Percentiles rank a stretch among this genome's conserved stretches.
These are phyloP conservation scores for Galaxea fascicularis DNA, from an alignment of 92 coral and sea anemone genomes.

Conservation along the genomic window DNA sequence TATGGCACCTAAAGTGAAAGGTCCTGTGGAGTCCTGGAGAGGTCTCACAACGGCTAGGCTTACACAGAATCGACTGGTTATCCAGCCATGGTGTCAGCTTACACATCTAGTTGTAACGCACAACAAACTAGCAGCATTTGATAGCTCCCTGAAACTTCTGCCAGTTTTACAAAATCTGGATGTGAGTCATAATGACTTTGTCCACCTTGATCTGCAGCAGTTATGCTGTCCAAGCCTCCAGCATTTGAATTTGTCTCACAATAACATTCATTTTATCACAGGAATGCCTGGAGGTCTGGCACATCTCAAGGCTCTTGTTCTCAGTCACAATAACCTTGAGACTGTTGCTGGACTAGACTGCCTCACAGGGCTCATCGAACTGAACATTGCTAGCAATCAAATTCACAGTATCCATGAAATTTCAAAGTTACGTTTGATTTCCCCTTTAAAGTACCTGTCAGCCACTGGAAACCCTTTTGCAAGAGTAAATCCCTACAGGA, in stretches of 20 bases:
- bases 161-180: constrained; percentile 88
- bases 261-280: constrained; percentile 84
- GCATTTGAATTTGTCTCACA: constrained; percentile 83
- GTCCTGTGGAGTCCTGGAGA: constrained; percentile 88
- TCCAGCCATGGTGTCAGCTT: constrained; percentile 92
- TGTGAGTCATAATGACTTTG: constrained; percentile 89
- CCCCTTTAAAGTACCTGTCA: constrained; percentile 78
- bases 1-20: constrained; percentile 71
- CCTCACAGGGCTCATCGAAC: constrained; percentile 86
- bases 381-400: constrained; percentile 76
- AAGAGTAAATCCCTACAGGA: constrained; percentile 69
- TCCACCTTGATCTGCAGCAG: constrained; percentile 89
- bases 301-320: constrained; percentile 84
- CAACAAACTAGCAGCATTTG: constrained; percentile 83
- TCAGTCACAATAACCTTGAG: constrained; percentile 83
- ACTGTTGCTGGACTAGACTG: constrained; percentile 79
- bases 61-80: constrained; percentile 87
- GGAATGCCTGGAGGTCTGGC: constrained; percentile 84
- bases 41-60: constrained; percentile 80
- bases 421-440: constrained; percentile 72
- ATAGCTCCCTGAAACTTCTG: constrained; percentile 87
- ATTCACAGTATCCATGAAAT: constrained; percentile 72
- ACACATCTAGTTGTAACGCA: constrained; percentile 82
- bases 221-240: constrained; percentile 81
- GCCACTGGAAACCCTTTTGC: constrained; percentile 75